Base-by-base conservation (phyloP, 2,888 invertebrate species). In the Cactoblastis cactorum region DNA sequence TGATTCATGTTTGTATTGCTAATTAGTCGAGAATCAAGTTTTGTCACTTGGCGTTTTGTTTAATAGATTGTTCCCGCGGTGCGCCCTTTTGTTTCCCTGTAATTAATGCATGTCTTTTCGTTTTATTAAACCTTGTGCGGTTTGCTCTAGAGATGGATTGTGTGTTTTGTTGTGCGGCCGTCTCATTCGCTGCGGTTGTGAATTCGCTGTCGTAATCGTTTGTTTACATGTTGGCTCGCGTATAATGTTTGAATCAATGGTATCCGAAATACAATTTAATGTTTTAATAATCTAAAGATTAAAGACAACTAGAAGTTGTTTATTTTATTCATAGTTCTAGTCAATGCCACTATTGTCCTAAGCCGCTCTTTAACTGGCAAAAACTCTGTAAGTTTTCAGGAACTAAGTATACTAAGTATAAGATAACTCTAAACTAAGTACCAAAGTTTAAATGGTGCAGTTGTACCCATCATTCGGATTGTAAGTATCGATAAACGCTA, bases 1-100 rank as follows among this genome's bases (percentile, higher is more conserved):
- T 87, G 88, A 89, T 89, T 89, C 88, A 88, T 88, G 88, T 88
- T 89, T 89, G 88, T 88, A 87, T 86, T 84, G 83, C 83, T 88
- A 89, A 89, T 89, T 88, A 87, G 86, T 88, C 77, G 78, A 72
- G 77, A 77, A 86, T 86, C 82, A 85, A 89, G 87, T 89, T 88
- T 86, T 87, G 87, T 85, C 87, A 85, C 82, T 86, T 81, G 74
- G 76, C 73, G 76, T 75, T 84, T 77, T 78, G 77, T 78, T 76
- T 78, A 79, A 80, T 78, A 76, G 79, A 82, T 82, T 84, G 81
- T 81, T 81, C 79, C 75, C 71, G 71, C 68, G 72, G 74, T 73
- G 65, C 57, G 58, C 69, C 60, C 70, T 67, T 76, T 82, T 82
- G 80, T 83, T 77, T 69, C 54, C 66, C 63, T 65, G 57, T 74